A percentile compares a stretch with the other conserved stretches of the same genome.
These are phyloP conservation scores for Leptarthrus brevirostris DNA, from an alignment of 2,888 invertebrate genomes.

Conservation along the genomic window DNA sequence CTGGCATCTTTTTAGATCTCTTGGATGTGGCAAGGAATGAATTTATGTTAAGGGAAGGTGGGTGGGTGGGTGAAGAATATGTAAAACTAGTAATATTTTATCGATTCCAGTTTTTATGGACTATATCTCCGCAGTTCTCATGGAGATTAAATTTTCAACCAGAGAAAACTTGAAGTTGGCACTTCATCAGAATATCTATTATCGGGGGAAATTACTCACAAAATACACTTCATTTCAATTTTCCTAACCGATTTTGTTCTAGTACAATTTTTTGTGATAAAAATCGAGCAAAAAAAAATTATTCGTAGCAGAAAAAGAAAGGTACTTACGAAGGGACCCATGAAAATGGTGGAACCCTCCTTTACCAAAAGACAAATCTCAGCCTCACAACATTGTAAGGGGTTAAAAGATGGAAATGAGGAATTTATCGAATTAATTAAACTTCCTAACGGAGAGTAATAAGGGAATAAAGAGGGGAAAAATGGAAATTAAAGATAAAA, in stretches of 20 bases:
- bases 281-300: slow-evolving; percentile 5
- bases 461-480: background rate
- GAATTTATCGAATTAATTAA: slow-evolving; percentile 53
- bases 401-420: slow-evolving; percentile 48
- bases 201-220: slow-evolving; percentile 30
- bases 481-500: slow-evolving; percentile 34
- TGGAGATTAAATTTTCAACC: background rate
- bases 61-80: too few species aligned
- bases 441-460: slow-evolving; percentile 6
- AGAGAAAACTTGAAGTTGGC: slow-evolving; percentile 16
- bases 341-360: slow-evolving; percentile 28
- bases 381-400: background rate
- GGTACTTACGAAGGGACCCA: background rate
- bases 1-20: too few species aligned
- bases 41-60: too few species aligned
- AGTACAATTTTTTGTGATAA: background rate
- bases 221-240: slow-evolving; percentile 34
- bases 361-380: slow-evolving; percentile 35
- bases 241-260: background rate
- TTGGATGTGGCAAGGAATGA: too few species aligned
- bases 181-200: slow-evolving; percentile 34
- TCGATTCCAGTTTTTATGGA: too few species aligned
- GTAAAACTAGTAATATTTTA: too few species aligned
- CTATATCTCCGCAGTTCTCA: too few species aligned
- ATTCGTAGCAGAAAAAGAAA: background rate